Conservation (phyloP, 2,888 invertebrate genomes). For the Tenthredo livida region DNA sequence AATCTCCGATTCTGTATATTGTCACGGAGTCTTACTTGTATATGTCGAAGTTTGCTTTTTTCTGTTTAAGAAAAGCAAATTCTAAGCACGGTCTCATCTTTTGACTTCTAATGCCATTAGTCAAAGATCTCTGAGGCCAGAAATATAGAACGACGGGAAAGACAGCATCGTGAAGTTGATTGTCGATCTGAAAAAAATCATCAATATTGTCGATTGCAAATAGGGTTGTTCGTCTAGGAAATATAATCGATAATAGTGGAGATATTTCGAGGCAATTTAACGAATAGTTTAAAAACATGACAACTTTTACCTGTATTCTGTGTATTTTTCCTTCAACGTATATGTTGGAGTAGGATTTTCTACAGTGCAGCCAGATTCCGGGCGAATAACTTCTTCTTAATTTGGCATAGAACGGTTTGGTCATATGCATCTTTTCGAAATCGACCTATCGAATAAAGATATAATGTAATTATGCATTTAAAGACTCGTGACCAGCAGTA, state of each 20-base stretch:
- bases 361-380: conserved; percentile 86
- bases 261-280: not conserved
- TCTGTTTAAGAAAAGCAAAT: conserved; percentile 70
- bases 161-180: conserved; percentile 85
- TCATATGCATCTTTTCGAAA: conserved; percentile 92
- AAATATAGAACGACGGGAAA: conserved; percentile 86
- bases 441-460: conserved; percentile 82
- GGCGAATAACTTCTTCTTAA: conserved; percentile 87
- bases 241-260: not conserved
- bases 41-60: conserved; percentile 66
- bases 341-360: conserved; percentile 85
- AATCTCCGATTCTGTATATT: not conserved
- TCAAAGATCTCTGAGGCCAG: conserved; percentile 77
- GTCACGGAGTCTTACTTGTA: conserved; percentile 67
- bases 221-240: not conserved
- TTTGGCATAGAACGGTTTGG: conserved; percentile 91
- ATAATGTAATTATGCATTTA: conserved; percentile 4
- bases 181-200: conserved; percentile 84
- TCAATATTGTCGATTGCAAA: not conserved
- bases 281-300: not conserved
- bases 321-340: conserved; percentile 86
- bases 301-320: conserved; percentile 79
- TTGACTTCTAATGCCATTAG: conserved; percentile 66
- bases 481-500: not conserved
- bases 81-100: conserved; percentile 72